These are phyloP conservation scores for Vireo griseus DNA, from an alignment of 2,797 vertebrate species.

Conservation along the genomic window DNA sequence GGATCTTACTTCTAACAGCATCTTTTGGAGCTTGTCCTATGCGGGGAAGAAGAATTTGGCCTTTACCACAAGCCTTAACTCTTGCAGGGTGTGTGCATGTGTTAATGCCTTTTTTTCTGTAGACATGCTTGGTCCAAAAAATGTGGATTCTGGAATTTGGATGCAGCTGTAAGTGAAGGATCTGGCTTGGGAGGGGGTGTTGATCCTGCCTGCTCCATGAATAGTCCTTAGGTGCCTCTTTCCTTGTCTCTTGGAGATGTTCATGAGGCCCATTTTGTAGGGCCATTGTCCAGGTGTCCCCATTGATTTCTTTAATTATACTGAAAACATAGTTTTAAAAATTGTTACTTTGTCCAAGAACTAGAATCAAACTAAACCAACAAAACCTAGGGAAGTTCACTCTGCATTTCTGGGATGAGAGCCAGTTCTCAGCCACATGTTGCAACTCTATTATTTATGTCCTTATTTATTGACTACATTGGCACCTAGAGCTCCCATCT, in stretches of 20 bases:
- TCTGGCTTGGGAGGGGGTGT: not conserved
- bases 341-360: not conserved
- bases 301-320: not conserved
- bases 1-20: not conserved
- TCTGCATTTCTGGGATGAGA: constrained; percentile 42
- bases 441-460: constrained; percentile 48
- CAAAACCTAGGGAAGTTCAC: constrained; percentile 8
- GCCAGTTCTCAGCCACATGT: constrained; percentile 41
- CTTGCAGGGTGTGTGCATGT: not conserved
- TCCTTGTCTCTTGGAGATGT: not conserved
- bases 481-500: constrained; percentile 30
- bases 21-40: not conserved
- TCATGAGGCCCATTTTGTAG: not conserved
- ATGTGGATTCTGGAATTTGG: not conserved
- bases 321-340: not conserved
- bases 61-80: not conserved
- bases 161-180: not conserved
- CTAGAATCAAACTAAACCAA: constrained; percentile 1
- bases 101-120: not conserved
- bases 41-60: not conserved
- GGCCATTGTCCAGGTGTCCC: not conserved
- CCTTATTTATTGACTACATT: constrained; percentile 54
- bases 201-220: not conserved
- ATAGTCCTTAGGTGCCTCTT: not conserved
- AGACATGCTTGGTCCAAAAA: not conserved